A percentile compares a stretch with the other conserved stretches of the same genome.
Evolutionary conservation across 1,140 invertebrate species (phyloP).

Genomic region (Neoseiulus cucumeris): DNA sequence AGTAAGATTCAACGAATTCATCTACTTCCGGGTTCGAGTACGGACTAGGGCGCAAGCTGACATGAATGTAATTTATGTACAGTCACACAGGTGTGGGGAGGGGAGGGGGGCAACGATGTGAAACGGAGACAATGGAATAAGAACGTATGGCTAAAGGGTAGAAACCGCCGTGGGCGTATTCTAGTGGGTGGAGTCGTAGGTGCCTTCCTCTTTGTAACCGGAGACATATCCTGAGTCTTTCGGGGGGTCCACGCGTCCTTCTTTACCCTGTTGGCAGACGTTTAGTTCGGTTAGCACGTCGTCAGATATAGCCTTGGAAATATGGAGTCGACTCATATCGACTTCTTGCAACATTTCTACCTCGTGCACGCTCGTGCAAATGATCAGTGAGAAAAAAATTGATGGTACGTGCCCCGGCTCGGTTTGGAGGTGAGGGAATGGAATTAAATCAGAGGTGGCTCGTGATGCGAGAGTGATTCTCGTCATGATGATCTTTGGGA

Average conservation of each 20-base stretch:
- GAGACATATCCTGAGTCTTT: conserved; percentile 63
- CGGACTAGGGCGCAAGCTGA: not conserved
- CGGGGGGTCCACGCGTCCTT: conserved; percentile 53
- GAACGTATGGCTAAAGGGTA: too few species aligned
- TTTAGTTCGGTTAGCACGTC: too few species aligned
- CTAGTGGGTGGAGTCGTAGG: conserved; percentile 23
- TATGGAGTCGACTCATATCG: too few species aligned
- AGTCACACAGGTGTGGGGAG: not conserved
- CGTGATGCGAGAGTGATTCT: not conserved
- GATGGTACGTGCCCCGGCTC: not conserved
- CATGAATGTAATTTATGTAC: not conserved
- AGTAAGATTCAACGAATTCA: not conserved
- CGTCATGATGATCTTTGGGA: not conserved
- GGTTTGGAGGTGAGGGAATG: too few species aligned
- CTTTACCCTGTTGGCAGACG: conserved; percentile 41
- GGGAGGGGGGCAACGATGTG: too few species aligned
- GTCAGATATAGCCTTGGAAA: too few species aligned
- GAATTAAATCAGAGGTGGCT: too few species aligned
- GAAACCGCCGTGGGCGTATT: not conserved
- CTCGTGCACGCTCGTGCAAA: too few species aligned
- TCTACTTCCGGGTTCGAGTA: not conserved
- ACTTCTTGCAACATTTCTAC: too few species aligned
- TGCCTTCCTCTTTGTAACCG: conserved; percentile 69
- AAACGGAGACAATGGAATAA: too few species aligned
- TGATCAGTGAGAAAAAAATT: not conserved